Conservation (phyloP, 2,113 vertebrate genomes). For the Circaetus gallicus region DNA sequence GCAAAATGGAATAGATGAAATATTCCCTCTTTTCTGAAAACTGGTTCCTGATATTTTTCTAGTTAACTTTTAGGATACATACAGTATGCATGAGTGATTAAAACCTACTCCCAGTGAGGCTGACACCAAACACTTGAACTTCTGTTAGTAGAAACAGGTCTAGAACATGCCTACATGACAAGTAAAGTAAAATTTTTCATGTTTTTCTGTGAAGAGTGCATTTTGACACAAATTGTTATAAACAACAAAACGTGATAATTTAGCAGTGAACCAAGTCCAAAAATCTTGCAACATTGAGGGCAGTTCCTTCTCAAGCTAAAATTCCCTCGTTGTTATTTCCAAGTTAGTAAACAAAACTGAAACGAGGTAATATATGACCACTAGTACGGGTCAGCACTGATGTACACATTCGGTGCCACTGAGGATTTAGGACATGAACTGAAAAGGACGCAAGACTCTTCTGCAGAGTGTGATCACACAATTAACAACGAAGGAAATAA, state of each 20-base stretch:
- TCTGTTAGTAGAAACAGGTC: not conserved
- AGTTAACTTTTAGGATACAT: accelerated
- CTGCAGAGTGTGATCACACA: not conserved
- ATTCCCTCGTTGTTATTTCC: not conserved
- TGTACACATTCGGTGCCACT: accelerated
- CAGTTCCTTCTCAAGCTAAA: not conserved
- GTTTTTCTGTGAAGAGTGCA: not conserved
- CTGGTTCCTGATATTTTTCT: not conserved
- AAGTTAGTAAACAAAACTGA: not conserved
- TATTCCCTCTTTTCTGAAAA: not conserved
- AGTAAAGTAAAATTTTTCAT: accelerated
- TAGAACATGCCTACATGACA: not conserved
- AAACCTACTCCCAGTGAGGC: not conserved
- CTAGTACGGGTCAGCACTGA: not conserved
- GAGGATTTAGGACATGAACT: not conserved
- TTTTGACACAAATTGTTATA: not conserved
- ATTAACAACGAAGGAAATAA: not conserved
- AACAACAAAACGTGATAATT: not conserved
- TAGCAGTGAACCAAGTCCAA: not conserved
- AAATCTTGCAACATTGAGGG: not conserved
- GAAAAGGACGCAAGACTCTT: not conserved
- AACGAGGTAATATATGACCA: not conserved
- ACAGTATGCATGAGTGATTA: accelerated
- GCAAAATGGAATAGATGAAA: not conserved
- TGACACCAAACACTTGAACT: not conserved